Conservation (phyloP, 2,888 invertebrate genomes). For the Epinotia brunnichana region DNA sequence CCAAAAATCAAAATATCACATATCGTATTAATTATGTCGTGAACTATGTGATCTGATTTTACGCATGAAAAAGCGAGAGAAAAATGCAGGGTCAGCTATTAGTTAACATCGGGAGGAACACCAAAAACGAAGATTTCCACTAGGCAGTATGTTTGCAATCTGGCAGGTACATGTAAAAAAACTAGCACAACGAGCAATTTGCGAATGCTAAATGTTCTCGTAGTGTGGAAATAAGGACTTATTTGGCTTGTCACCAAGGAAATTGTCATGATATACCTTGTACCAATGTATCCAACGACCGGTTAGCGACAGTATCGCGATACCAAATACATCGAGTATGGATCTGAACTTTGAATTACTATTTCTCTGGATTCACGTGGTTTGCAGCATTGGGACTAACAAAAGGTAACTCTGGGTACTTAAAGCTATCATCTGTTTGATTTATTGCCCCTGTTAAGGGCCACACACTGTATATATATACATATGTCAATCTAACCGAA, state of each 20-base stretch:
- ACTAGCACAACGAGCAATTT: slow-evolving; percentile 4
- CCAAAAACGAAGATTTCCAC: no score
- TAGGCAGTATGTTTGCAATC: no score
- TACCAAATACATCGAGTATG: not conserved
- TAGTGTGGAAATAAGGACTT: slow-evolving; percentile 4
- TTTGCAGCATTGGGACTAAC: slow-evolving; percentile 1
- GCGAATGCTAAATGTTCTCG: not conserved
- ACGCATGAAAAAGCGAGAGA: no score
- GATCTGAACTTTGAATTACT: not conserved
- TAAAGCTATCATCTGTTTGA: no score
- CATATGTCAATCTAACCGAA: no score
- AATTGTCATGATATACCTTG: not conserved
- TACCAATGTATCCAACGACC: slow-evolving; percentile 1
- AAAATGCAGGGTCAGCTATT: no score
- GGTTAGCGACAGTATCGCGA: slow-evolving; percentile 2
- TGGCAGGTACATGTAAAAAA: not conserved
- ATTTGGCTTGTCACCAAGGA: slow-evolving; percentile 2
- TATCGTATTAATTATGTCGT: no score
- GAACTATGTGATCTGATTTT: no score
- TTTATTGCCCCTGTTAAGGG: no score
- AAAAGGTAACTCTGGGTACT: not conserved
- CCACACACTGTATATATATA: no score
- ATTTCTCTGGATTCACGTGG: slow-evolving; percentile 1
- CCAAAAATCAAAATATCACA: no score
- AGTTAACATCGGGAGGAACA: no score